Percentiles rank a stretch among this genome's conserved stretches.
Conservation (phyloP, 2,797 vertebrate species). For the Myotis vivesi region DNA sequence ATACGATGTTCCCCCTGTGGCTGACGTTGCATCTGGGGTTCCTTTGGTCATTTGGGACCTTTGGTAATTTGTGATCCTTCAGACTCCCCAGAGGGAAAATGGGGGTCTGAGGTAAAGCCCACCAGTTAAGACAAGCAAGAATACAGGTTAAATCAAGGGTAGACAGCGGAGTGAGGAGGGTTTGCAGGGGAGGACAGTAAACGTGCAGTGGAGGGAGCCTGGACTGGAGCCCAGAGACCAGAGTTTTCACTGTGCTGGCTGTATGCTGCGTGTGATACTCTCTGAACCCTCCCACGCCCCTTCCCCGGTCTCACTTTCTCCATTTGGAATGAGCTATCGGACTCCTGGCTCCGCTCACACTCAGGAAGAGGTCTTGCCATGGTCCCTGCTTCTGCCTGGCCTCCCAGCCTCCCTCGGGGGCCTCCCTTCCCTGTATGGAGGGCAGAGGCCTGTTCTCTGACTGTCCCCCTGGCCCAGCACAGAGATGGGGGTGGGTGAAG, state of each 20-base stretch:
- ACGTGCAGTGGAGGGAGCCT: background rate
- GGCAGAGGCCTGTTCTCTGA: background rate
- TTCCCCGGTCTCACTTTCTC: background rate
- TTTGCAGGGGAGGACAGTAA: background rate
- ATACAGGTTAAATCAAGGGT: too few species aligned
- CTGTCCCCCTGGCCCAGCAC: too few species aligned
- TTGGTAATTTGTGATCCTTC: background rate
- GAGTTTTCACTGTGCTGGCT: background rate
- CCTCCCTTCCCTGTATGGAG: background rate
- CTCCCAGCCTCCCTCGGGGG: background rate
- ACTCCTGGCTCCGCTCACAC: background rate
- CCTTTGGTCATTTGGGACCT: background rate
- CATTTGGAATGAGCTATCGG: background rate
- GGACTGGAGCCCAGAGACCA: background rate
- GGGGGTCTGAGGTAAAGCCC: background rate
- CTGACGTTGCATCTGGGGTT: background rate
- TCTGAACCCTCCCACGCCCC: rapidly evolving
- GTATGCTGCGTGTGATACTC: rapidly evolving
- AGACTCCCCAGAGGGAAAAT: background rate
- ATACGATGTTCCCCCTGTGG: too few species aligned
- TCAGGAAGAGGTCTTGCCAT: background rate
- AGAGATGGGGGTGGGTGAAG: background rate
- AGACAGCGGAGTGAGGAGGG: background rate
- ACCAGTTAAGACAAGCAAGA: background rate
- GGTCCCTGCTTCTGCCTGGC: background rate